phyloP scores from a whole-genome alignment of 2,113 vertebrate species.

The Trematocara stigmaticum region DNA sequence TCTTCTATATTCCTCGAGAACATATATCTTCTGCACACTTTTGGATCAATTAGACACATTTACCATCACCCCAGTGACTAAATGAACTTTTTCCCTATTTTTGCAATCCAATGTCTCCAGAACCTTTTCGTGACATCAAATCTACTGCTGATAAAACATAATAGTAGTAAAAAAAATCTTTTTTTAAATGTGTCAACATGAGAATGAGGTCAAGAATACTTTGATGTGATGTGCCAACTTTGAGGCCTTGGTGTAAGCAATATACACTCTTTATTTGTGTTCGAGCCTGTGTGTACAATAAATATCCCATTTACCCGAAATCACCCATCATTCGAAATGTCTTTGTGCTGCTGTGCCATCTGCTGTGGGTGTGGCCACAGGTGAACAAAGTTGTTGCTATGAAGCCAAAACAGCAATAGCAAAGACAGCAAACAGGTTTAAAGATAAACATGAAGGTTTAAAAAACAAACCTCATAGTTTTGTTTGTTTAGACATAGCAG shows the following conservation, averaged over 20 bases:
- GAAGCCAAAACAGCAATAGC: neutral
- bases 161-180: fast-evolving
- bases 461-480: neutral
- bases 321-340: neutral
- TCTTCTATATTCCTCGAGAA: neutral
- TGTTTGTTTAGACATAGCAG: neutral
- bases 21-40: neutral
- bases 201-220: neutral
- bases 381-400: neutral
- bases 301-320: neutral
- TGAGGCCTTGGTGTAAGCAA: neutral
- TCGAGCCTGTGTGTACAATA: neutral
- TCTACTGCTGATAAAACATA: neutral
- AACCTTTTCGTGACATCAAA: neutral
- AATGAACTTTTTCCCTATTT: neutral
- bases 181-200: neutral
- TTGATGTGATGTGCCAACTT: neutral
- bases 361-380: slow-evolving; percentile 12
- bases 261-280: neutral
- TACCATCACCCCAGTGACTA: neutral
- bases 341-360: neutral
- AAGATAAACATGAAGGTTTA: neutral
- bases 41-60: neutral
- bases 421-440: neutral
- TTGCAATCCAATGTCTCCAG: neutral